Conservation (phyloP, 2,797 vertebrate species). For the Darevskia nairensis region DNA sequence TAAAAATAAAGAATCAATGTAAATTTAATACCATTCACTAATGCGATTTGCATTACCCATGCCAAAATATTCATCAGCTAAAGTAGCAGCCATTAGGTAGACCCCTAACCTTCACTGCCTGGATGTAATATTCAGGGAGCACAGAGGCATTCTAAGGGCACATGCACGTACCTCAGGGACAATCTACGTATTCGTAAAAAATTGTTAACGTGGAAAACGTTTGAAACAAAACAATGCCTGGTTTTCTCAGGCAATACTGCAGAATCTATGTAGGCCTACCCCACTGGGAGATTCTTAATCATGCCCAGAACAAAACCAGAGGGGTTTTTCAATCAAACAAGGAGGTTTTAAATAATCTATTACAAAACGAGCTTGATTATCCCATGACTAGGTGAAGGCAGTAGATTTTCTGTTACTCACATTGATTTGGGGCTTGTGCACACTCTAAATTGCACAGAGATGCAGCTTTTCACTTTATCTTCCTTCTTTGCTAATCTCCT, state of each 20-base stretch:
- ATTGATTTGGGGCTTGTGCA: conserved; percentile 50
- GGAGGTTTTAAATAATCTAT: neutral
- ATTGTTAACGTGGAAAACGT: neutral
- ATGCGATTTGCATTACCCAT: conserved; percentile 43
- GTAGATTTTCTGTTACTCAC: conserved; percentile 31
- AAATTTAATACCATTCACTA: conserved; percentile 41
- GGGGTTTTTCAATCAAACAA: neutral
- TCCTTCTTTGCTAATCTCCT: conserved; percentile 48
- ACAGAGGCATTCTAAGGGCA: neutral
- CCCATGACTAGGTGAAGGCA: conserved; percentile 29
- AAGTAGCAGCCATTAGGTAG: conserved; percentile 47
- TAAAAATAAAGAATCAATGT: conserved; percentile 50
- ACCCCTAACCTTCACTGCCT: conserved; percentile 30
- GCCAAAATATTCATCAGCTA: conserved; percentile 37
- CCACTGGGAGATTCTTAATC: neutral
- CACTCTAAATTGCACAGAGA: conserved; percentile 40
- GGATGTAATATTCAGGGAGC: neutral
- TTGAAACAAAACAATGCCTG: neutral
- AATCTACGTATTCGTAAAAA: neutral
- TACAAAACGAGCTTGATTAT: neutral
- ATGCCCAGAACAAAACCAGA: neutral
- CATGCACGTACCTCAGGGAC: neutral
- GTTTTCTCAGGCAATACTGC: neutral
- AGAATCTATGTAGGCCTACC: neutral
- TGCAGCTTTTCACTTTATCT: conserved; percentile 56